phyloP scores from a whole-genome alignment of 2,113 vertebrate genomes.

The Columbina picui region DNA sequence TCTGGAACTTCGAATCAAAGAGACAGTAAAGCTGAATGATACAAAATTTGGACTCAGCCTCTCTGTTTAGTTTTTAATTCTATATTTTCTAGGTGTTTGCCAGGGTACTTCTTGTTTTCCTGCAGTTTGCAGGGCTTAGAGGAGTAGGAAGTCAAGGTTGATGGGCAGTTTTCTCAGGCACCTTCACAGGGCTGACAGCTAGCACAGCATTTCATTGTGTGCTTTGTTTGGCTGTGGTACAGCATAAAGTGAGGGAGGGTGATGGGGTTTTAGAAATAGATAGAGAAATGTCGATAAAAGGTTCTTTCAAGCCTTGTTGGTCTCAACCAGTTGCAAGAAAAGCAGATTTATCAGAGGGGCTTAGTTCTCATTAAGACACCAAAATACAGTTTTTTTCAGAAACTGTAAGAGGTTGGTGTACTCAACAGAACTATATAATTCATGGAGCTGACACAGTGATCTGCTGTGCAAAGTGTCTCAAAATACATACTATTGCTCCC shows the following conservation, averaged over 20 bases:
- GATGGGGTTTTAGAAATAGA: not conserved
- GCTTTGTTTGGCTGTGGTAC: not conserved
- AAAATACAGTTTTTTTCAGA: not conserved
- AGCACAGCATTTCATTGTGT: not conserved
- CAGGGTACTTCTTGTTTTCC: not conserved
- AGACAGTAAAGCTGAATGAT: not conserved
- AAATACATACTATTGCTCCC: not conserved
- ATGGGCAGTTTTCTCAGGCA: not conserved
- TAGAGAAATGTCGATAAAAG: not conserved
- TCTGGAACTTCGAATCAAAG: not conserved
- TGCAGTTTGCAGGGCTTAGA: not conserved
- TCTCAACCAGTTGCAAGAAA: not conserved
- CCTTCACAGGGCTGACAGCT: not conserved
- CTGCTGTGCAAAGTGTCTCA: not conserved
- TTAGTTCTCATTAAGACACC: not conserved
- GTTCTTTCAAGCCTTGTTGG: not conserved
- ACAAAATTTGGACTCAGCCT: not conserved
- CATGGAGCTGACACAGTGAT: not conserved
- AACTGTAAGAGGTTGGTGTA: not conserved
- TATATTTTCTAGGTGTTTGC: not conserved
- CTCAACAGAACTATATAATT: not conserved
- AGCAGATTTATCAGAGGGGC: not conserved
- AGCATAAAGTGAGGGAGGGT: not conserved
- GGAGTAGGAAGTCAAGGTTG: accelerated
- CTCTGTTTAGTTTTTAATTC: not conserved